These are phyloP conservation scores for Salvelinus alpinus DNA, from an alignment of 2,113 vertebrate species.

Conservation along the genomic window DNA sequence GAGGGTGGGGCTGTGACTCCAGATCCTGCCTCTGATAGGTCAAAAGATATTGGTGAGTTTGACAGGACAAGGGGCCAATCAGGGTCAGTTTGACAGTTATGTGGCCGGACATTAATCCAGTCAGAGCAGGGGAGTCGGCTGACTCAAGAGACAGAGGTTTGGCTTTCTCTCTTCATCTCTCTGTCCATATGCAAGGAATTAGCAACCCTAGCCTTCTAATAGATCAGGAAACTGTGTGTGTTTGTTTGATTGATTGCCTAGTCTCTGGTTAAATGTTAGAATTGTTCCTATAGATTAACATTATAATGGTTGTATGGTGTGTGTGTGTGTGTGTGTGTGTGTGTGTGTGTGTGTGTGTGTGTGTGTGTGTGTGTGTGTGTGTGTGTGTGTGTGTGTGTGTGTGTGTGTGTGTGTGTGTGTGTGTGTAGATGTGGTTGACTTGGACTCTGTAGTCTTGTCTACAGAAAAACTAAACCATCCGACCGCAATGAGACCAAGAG, in stretches of 20 bases:
- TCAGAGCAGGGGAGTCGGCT: slow-evolving; percentile 14
- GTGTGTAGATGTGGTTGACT: slow-evolving; percentile 89
- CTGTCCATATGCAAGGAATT: background rate
- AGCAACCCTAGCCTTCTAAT: background rate
- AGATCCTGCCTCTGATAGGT: slow-evolving; percentile 87
- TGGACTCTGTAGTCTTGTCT: slow-evolving; percentile 86
- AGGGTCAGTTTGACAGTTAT: slow-evolving; percentile 3
- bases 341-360: slow-evolving; percentile 29
- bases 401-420: slow-evolving; percentile 42
- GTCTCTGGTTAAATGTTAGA: slow-evolving; percentile 54
- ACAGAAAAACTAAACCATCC: slow-evolving; percentile 95
- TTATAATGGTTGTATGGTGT: slow-evolving; percentile 18
- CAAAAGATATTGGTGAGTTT: slow-evolving; percentile 90
- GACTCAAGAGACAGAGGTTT: too few relatives aligned
- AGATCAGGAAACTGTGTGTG: slow-evolving; percentile 3
- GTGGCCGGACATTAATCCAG: slow-evolving; percentile 9
- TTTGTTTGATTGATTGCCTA: slow-evolving; percentile 81
- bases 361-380: too few relatives aligned
- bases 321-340: slow-evolving; percentile 48
- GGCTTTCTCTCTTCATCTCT: background rate
- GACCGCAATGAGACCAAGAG: slow-evolving; percentile 88
- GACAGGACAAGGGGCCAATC: slow-evolving; percentile 22
- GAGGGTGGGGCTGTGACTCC: slow-evolving; percentile 81
- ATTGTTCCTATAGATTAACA: background rate
- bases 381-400: background rate